phyloP scores from a whole-genome alignment of 2,888 invertebrate species.

The Drosophila lacicola region DNA sequence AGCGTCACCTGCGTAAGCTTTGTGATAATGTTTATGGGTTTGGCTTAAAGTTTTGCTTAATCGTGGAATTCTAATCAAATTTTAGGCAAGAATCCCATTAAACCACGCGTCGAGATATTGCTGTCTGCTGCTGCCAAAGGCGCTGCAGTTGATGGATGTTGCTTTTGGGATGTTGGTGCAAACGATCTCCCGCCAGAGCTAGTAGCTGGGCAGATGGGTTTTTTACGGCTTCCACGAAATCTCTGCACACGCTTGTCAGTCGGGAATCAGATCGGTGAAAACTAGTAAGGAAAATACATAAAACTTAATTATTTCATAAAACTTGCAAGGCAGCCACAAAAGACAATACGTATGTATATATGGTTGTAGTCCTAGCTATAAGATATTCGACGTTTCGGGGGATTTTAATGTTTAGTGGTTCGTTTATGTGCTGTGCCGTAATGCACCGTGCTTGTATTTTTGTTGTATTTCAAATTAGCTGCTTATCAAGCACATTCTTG shows the following conservation, averaged over 20 bases:
- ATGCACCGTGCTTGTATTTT: slow-evolving; percentile 23
- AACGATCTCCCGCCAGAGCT: slow-evolving; percentile 24
- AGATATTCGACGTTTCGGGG: slow-evolving; percentile 37
- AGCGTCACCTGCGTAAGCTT: slow-evolving; percentile 50
- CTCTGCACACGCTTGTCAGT: slow-evolving; percentile 45
- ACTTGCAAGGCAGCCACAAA: slow-evolving; percentile 46
- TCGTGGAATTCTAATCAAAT: slow-evolving; percentile 77
- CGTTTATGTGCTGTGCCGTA: slow-evolving; percentile 68
- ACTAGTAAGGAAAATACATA: slow-evolving; percentile 79
- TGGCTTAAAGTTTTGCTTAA: slow-evolving; percentile 54
- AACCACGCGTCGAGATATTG: slow-evolving; percentile 39
- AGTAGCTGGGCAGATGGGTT: slow-evolving; percentile 43
- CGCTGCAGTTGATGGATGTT: slow-evolving; percentile 54
- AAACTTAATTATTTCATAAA: slow-evolving; percentile 81
- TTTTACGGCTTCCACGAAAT: slow-evolving; percentile 78
- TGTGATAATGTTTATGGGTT: slow-evolving; percentile 44
- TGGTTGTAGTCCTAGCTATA: slow-evolving; percentile 49
- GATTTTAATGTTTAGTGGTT: slow-evolving; percentile 75
- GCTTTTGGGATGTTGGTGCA: slow-evolving; percentile 34
- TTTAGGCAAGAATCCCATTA: slow-evolving; percentile 67
- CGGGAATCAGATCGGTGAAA: slow-evolving; percentile 57
- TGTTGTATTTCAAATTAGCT: slow-evolving; percentile 70
- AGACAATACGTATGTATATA: slow-evolving; percentile 36
- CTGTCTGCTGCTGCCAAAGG: slow-evolving; percentile 31
- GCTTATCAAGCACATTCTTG: slow-evolving; percentile 74